Evolutionary conservation across 2,113 vertebrate genomes (phyloP).

Genomic region (Pluvianellus socialis): DNA sequence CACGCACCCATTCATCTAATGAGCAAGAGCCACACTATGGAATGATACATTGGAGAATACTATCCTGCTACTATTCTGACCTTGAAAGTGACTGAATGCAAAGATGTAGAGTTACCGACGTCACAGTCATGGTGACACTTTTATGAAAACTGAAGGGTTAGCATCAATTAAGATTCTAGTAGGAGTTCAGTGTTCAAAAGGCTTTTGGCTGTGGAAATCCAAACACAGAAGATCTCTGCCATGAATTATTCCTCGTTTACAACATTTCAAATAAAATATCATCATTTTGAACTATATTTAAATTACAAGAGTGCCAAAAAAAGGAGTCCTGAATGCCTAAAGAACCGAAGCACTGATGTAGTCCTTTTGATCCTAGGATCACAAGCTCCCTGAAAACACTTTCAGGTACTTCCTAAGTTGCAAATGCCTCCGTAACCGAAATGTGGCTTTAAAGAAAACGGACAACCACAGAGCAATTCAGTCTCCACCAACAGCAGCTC

Average conservation of each 20-base stretch:
- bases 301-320: constrained; percentile 40
- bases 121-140: background rate
- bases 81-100: background rate
- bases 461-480: background rate
- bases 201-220: background rate
- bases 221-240: background rate
- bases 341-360: constrained; percentile 41
- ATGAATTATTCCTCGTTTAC: constrained; percentile 12
- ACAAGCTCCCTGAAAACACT: constrained; percentile 61
- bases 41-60: background rate
- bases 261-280: constrained; percentile 32
- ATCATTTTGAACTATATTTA: constrained; percentile 46
- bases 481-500: background rate
- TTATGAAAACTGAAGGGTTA: background rate
- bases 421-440: constrained; percentile 43
- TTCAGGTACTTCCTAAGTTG: background rate
- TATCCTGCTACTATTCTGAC: background rate
- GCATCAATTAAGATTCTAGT: background rate
- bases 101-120: background rate
- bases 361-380: constrained; percentile 67
- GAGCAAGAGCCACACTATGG: background rate
- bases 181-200: constrained; percentile 3
- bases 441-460: constrained; percentile 23
- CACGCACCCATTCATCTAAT: background rate
- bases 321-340: constrained; percentile 42